Evolutionary conservation across 2,797 vertebrate species (phyloP), one percentile per base, ranked within the genome.

Genomic region (Peromyscus melanophrys): DNA sequence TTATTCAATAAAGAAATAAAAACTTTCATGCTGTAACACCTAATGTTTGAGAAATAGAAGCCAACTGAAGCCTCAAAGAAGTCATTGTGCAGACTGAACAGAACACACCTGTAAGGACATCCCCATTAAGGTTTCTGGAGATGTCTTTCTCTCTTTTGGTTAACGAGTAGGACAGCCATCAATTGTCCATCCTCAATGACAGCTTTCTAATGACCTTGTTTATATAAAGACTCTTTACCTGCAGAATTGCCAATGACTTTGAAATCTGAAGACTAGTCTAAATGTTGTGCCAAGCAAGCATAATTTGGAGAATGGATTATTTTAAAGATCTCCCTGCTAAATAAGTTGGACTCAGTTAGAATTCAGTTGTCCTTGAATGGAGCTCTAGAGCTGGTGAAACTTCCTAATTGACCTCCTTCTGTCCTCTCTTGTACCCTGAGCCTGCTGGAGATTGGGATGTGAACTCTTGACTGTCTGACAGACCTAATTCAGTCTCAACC

Each of bases 401-500:
- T 0, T 2, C 21, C 34, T 16, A 46, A 25, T 6, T 89, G 57
- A 93, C 43, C 40, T 1, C 8, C 55, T 92, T 77, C 83, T 87
- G 52, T 95, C 31, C 21, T 40, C 49, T 67, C 31, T 19, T n/a
- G 63, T 87, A 49, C 57, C 43, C 49, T 1, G 19, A 84, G 34
- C 80, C 59, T 31, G 16, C 13, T 49, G 37, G 40, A 65, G 59
- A 85, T 95, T 78, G 86, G 92, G 69, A 92, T 7, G 76, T 89
- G 83, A 94, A 94, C 85, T 65, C 55, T 29, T 82, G 2, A 0
- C 89, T 57, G 10, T 92, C 40, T 82, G 40, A 71, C 90, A 59
- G 86, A 95, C 55, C 67, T 95, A 55, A 94, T 95, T 97, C 63
- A 86, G 0, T 87, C 55, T 85, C 55, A 52, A 95, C 37, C 76